Evolutionary conservation across 2,797 vertebrate species (phyloP).

Genomic region (Schizopygopsis pylzovi): DNA sequence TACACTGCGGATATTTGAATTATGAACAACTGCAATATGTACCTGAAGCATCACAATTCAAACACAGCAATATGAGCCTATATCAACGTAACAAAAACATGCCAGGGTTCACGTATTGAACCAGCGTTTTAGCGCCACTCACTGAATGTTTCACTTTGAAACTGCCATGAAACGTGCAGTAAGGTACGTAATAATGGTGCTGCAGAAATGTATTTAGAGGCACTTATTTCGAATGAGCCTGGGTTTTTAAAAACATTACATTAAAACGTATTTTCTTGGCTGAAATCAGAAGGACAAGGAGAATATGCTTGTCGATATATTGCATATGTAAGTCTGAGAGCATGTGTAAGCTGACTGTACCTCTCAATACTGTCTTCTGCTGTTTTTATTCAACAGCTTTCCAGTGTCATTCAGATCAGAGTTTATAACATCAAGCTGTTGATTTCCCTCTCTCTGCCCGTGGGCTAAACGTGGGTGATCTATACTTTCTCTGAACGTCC

Average conservation of each 20-base stretch:
- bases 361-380: background rate
- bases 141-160: too few relatives aligned
- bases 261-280: background rate
- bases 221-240: too few relatives aligned
- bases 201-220: too few relatives aligned
- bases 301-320: background rate
- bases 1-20: too few relatives aligned
- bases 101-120: too few relatives aligned
- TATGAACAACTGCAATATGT: too few relatives aligned
- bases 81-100: too few relatives aligned
- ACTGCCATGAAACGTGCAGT: too few relatives aligned
- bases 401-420: background rate
- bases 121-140: too few relatives aligned
- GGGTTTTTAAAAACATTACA: background rate
- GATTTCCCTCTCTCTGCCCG: background rate
- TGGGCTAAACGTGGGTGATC: constrained; percentile 2
- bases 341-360: background rate
- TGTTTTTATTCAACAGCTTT: constrained; percentile 12
- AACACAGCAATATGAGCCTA: too few relatives aligned
- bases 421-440: background rate
- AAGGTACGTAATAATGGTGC: too few relatives aligned
- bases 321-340: background rate
- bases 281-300: background rate
- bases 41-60: too few relatives aligned
- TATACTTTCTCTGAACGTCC: background rate